phyloP scores from a whole-genome alignment of 2,888 invertebrate species.

The Noctua janthina region DNA sequence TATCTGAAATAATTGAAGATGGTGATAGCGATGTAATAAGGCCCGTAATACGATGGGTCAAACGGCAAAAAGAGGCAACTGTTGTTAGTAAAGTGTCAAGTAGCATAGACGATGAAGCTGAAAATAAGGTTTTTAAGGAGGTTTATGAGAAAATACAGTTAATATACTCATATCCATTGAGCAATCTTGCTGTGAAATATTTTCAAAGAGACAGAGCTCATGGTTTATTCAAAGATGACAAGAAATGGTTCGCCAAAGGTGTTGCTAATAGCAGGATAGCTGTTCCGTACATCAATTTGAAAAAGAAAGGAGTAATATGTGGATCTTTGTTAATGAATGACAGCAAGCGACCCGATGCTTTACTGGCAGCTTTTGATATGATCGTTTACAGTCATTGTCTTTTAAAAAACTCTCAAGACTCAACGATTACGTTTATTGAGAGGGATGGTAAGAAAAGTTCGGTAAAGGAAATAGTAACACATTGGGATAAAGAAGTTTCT shows the following conservation, averaged over 20 bases:
- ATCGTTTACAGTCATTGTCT: conserved; percentile 66
- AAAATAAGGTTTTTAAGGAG: conserved; percentile 40
- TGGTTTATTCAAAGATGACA: conserved; percentile 52
- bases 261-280: conserved; percentile 65
- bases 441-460: conserved; percentile 30
- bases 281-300: conserved; percentile 68
- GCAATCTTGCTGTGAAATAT: conserved; percentile 58
- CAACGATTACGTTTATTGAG: conserved; percentile 53
- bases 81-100: conserved; percentile 6
- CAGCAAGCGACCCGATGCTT: conserved; percentile 66
- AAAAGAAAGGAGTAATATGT: conserved; percentile 48
- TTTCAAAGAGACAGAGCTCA: conserved; percentile 42
- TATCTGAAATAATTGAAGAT: conserved; percentile 19
- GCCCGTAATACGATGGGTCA: conserved; percentile 52
- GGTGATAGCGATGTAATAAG: conserved; percentile 9
- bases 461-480: conserved; percentile 38
- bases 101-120: conserved; percentile 23
- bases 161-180: conserved; percentile 45
- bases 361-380: conserved; percentile 69
- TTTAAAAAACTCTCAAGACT: conserved; percentile 61
- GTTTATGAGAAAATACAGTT: conserved; percentile 43
- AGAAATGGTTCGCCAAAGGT: conserved; percentile 64
- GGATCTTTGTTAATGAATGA: conserved; percentile 59
- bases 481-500: conserved; percentile 35
- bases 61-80: conserved; percentile 42